Evolutionary conservation across 2,797 vertebrate genomes (phyloP).

Genomic region (Sphaeramia orbicularis): DNA sequence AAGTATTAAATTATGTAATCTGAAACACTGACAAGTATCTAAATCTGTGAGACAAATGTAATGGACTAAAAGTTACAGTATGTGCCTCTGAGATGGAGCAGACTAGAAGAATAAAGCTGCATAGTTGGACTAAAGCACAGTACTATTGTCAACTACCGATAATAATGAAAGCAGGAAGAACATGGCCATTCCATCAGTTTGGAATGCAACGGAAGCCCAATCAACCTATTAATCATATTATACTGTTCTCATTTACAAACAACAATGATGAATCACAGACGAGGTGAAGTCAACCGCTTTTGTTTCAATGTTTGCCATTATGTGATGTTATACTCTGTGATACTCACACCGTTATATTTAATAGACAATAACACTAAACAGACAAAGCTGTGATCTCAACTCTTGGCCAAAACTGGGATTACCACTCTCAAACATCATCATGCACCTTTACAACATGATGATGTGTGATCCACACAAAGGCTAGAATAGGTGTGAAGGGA

Average conservation of each 20-base stretch:
- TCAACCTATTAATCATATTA: too few relatives aligned
- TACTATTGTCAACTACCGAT: too few relatives aligned
- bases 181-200: too few relatives aligned
- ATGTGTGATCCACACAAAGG: slow-evolving; percentile 25
- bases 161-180: too few relatives aligned
- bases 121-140: too few relatives aligned
- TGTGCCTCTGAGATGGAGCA: too few relatives aligned
- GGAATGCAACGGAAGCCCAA: too few relatives aligned
- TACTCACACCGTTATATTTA: background rate
- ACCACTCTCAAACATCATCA: background rate
- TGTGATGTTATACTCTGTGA: background rate
- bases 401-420: background rate
- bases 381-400: background rate
- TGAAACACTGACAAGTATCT: too few relatives aligned
- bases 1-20: too few relatives aligned
- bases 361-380: background rate
- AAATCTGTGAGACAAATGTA: too few relatives aligned
- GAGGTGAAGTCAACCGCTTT: background rate
- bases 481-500: slow-evolving; percentile 18
- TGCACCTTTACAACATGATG: slow-evolving; percentile 6
- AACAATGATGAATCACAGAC: background rate
- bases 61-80: too few relatives aligned
- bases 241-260: background rate
- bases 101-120: too few relatives aligned
- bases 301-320: background rate